These are phyloP conservation scores for Esox masquinongy DNA, from an alignment of 2,797 vertebrate genomes.

Conservation along the genomic window DNA sequence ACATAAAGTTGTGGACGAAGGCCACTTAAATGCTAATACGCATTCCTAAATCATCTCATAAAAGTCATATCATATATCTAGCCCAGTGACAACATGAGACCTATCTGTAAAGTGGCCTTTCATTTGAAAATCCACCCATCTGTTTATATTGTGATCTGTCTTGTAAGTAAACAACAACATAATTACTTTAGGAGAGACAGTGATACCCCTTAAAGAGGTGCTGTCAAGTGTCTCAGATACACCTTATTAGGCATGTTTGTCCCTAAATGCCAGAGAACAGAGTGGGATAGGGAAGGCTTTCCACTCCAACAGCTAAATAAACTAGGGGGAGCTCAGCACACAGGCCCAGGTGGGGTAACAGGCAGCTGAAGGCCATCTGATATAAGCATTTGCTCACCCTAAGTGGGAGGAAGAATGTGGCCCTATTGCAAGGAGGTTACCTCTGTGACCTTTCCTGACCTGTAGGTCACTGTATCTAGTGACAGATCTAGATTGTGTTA, in stretches of 20 bases:
- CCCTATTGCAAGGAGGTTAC: background rate
- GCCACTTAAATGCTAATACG: slow-evolving; percentile 53
- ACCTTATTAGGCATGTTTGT: slow-evolving; percentile 48
- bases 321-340: background rate
- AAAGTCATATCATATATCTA: slow-evolving; percentile 60
- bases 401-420: background rate
- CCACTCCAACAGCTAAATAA: background rate
- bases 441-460: slow-evolving; percentile 55
- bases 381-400: slow-evolving; percentile 6
- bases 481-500: slow-evolving; percentile 66
- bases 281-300: background rate
- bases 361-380: background rate
- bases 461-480: slow-evolving; percentile 56
- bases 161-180: slow-evolving; percentile 37
- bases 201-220: slow-evolving; percentile 37
- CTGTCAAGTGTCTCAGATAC: slow-evolving; percentile 47
- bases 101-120: slow-evolving; percentile 6
- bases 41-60: slow-evolving; percentile 56
- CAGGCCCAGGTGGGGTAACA: background rate
- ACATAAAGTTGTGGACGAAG: slow-evolving; percentile 67
- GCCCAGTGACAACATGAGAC: slow-evolving; percentile 23
- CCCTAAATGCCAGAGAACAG: slow-evolving; percentile 33
- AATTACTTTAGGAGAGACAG: slow-evolving; percentile 37
- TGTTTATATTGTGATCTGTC: slow-evolving; percentile 37
- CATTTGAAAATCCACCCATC: slow-evolving; percentile 12